phyloP scores from a whole-genome alignment of 2,888 invertebrate genomes.

The Xanthorhoe spadicearia region DNA sequence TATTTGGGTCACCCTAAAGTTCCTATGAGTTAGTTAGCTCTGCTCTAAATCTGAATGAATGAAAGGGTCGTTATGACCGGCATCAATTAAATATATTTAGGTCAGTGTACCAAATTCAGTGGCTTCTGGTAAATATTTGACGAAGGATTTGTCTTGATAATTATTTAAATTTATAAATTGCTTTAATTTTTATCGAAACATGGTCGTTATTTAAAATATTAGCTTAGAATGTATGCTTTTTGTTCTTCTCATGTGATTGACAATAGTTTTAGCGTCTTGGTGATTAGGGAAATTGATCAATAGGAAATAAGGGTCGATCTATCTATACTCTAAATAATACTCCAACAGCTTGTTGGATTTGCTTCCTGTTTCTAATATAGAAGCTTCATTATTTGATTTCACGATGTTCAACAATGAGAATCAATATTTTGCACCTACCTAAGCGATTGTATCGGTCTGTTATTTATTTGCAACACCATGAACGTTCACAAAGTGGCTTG shows the following conservation, averaged over 20 bases:
- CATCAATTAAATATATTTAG: slow-evolving; percentile 2
- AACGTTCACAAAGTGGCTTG: not conserved
- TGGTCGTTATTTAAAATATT: no score
- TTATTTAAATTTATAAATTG: not conserved
- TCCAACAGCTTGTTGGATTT: no score
- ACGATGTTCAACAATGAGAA: not conserved
- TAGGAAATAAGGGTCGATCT: no score
- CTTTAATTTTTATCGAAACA: not conserved
- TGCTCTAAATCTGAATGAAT: no score
- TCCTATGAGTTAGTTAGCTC: not conserved
- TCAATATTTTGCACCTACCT: not conserved
- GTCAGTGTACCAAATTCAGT: slow-evolving; percentile 3
- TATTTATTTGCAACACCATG: not conserved
- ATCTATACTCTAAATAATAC: no score
- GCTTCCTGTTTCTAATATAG: no score
- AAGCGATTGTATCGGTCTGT: not conserved
- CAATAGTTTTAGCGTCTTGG: no score
- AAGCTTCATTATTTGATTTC: no score
- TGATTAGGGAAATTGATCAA: no score
- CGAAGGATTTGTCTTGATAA: not conserved
- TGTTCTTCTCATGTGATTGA: no score
- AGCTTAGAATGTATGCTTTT: no score
- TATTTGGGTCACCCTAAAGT: not conserved
- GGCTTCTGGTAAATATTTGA: not conserved
- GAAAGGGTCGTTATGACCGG: no score